These are phyloP conservation scores for Nothobranchius furzeri DNA, from an alignment of 2,113 vertebrate species.

Conservation along the genomic window DNA sequence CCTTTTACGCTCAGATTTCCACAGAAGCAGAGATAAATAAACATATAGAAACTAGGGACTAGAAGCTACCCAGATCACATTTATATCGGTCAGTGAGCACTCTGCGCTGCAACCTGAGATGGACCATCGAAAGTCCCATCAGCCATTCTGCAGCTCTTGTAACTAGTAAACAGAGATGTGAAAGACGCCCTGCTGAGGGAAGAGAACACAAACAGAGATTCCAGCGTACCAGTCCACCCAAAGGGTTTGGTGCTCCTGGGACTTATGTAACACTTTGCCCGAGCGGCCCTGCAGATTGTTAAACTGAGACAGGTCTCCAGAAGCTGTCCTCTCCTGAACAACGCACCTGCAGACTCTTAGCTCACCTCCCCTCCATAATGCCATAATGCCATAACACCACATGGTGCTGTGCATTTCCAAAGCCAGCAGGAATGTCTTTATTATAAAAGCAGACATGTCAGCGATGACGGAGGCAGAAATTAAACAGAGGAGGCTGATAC, in stretches of 20 bases:
- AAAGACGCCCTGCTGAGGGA: slow-evolving; percentile 41
- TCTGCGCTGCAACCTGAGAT: slow-evolving; percentile 52
- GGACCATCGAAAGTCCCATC: slow-evolving; percentile 28
- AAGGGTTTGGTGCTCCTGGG: slow-evolving; percentile 23
- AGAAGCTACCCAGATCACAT: slow-evolving; percentile 10
- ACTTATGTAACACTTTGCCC: slow-evolving; percentile 33
- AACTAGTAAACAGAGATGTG: slow-evolving; percentile 64
- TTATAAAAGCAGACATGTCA: slow-evolving; percentile 31
- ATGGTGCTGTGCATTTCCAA: slow-evolving; percentile 55
- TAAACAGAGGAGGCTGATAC: background rate
- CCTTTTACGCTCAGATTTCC: slow-evolving; percentile 35
- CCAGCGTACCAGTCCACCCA: slow-evolving; percentile 17
- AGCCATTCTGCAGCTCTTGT: slow-evolving; percentile 47
- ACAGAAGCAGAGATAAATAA: background rate
- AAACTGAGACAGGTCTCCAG: slow-evolving; percentile 8
- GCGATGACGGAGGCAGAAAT: slow-evolving; percentile 7
- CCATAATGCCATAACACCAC: slow-evolving; percentile 35
- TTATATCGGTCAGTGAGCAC: slow-evolving; percentile 25
- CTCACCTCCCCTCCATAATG: slow-evolving; percentile 29
- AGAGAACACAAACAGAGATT: slow-evolving; percentile 45
- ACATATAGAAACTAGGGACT: slow-evolving; percentile 11
- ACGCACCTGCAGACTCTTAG: slow-evolving; percentile 33
- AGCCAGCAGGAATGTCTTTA: slow-evolving; percentile 49
- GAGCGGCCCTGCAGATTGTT: background rate
- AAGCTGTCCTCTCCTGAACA: slow-evolving; percentile 9